Evolutionary conservation across 2,888 invertebrate species (phyloP).

Genomic region (Mylabris sibirica): DNA sequence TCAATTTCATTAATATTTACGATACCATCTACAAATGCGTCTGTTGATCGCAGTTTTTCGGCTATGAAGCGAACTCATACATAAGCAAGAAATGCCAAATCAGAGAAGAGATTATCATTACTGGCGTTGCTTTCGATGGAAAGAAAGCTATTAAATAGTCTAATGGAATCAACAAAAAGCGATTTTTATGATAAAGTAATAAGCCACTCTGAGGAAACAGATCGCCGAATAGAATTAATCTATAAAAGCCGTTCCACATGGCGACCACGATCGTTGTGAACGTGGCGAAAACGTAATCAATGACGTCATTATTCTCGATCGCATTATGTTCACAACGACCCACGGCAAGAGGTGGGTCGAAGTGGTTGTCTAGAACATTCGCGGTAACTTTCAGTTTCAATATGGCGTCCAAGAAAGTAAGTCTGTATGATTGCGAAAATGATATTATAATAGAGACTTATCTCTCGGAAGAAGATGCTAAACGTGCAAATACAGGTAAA

Average conservation of each 20-base stretch:
- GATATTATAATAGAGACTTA: too few species aligned
- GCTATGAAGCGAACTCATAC: conserved; percentile 29
- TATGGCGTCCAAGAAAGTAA: too few species aligned
- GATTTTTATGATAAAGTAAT: conserved; percentile 13
- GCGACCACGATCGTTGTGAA: too few species aligned
- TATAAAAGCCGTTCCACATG: conserved; percentile 4
- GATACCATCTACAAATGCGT: conserved; percentile 31
- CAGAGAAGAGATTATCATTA: conserved; percentile 18
- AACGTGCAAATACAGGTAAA: too few species aligned
- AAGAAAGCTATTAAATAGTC: conserved; percentile 6
- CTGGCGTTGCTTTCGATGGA: conserved; percentile 15
- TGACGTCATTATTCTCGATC: too few species aligned
- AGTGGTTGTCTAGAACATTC: too few species aligned
- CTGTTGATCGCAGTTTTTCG: conserved; percentile 28
- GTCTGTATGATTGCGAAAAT: too few species aligned
- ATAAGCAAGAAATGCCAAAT: conserved; percentile 19
- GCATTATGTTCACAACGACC: too few species aligned
- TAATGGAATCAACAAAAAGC: conserved; percentile 5
- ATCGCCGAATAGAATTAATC: conserved; percentile 13
- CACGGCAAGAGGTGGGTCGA: too few species aligned
- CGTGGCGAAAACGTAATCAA: too few species aligned
- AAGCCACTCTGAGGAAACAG: neutral
- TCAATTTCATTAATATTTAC: conserved; percentile 28
- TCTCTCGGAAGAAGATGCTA: too few species aligned
- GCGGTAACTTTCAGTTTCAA: too few species aligned